Conservation (phyloP, 2,888 invertebrate species). For the Tromatobia lineatoria region DNA sequence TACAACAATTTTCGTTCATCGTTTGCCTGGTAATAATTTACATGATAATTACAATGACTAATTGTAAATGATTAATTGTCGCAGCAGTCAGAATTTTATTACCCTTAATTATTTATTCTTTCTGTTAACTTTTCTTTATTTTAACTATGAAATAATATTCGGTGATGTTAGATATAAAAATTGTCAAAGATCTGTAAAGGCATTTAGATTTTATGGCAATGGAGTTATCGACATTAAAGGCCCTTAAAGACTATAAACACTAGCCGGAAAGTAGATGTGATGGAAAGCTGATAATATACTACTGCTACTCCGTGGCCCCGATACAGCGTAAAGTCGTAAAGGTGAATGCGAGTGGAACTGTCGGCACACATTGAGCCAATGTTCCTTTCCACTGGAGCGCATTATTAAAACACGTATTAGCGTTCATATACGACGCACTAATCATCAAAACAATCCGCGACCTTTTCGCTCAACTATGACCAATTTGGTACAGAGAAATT, state of each 20-base stretch:
- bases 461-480: slow-evolving; percentile 70
- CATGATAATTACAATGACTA: no score
- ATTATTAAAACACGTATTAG: slow-evolving; percentile 75
- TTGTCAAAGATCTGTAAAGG: no score
- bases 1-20: no score
- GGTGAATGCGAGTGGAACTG: neutral
- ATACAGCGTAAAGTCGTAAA: slow-evolving; percentile 32
- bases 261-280: slow-evolving; percentile 37
- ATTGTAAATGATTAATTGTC: no score
- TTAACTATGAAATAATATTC: no score
- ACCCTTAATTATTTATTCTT: no score
- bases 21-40: no score
- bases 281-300: slow-evolving; percentile 6
- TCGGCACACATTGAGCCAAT: slow-evolving; percentile 60
- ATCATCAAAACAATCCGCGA: slow-evolving; percentile 75
- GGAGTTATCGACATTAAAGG: no score
- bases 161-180: no score
- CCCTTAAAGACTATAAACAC: slow-evolving; percentile 69
- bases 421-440: slow-evolving; percentile 73
- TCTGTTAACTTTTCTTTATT: no score
- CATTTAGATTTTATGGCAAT: no score
- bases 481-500: slow-evolving; percentile 69
- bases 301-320: neutral
- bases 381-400: slow-evolving; percentile 72
- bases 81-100: no score